phyloP scores from a whole-genome alignment of 1,140 invertebrate genomes.

The Ceratina calcarata region DNA sequence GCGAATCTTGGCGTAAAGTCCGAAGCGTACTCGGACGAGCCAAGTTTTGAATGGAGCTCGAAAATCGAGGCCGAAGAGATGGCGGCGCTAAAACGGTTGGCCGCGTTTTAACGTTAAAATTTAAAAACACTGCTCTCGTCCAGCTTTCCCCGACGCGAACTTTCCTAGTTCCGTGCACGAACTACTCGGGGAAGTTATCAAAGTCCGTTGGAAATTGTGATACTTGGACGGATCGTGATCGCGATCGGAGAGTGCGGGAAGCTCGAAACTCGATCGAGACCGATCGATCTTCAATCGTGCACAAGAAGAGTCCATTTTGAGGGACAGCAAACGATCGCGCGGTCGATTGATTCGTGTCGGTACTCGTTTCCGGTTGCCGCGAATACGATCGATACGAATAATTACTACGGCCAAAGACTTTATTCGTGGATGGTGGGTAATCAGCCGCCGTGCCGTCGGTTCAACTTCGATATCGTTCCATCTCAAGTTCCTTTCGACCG shows the following conservation, averaged over 20 bases:
- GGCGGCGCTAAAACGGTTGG: background rate
- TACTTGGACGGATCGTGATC: constrained; percentile 5
- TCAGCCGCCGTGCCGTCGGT: background rate
- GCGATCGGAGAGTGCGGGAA: background rate
- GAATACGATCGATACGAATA: background rate
- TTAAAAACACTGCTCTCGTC: constrained; percentile 2
- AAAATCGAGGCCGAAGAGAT: background rate
- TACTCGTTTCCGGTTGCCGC: background rate
- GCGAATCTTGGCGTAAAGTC: too few relatives aligned
- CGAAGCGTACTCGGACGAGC: background rate
- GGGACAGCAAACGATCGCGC: background rate
- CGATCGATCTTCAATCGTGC: background rate
- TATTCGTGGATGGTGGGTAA: constrained; percentile 19
- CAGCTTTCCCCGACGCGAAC: background rate
- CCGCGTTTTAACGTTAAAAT: constrained; percentile 3
- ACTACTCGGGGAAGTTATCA: constrained; percentile 23
- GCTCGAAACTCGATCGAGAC: constrained; percentile 16
- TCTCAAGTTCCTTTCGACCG: background rate
- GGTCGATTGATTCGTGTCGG: constrained; percentile 20
- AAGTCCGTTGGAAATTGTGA: constrained; percentile 1
- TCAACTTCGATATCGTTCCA: background rate
- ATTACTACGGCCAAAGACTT: constrained; percentile 8
- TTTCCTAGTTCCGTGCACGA: constrained; percentile 10
- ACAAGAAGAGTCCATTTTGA: background rate
- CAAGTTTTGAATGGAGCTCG: background rate